Percentiles rank a stretch among this genome's conserved stretches.
Conservation (phyloP, 2,113 vertebrate genomes). For the Boulengeromyrus knoepffleri region DNA sequence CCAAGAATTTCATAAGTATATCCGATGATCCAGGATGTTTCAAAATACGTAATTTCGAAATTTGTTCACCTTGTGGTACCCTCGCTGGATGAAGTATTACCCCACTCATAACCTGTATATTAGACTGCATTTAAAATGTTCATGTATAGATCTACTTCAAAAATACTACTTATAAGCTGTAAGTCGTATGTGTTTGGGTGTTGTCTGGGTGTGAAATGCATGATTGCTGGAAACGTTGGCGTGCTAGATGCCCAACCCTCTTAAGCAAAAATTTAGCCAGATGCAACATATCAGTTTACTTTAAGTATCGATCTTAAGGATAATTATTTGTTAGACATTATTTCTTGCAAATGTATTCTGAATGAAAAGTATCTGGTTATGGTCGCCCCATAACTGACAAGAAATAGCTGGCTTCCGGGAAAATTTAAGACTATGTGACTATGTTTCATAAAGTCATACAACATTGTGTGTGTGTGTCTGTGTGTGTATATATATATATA, state of each 20-base stretch:
- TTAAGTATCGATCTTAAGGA: background rate
- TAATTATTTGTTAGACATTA: background rate
- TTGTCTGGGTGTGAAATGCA: background rate
- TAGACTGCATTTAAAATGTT: background rate
- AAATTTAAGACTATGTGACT: background rate
- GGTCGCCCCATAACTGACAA: background rate
- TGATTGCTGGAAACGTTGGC: background rate
- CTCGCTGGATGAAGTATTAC: background rate
- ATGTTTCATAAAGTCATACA: background rate
- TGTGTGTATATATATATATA: too few species aligned
- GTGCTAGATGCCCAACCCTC: background rate
- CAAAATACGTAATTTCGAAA: background rate
- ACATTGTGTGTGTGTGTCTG: background rate
- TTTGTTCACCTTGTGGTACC: background rate
- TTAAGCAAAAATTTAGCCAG: background rate
- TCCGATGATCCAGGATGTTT: background rate
- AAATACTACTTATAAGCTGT: background rate
- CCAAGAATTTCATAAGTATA: background rate
- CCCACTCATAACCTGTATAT: background rate
- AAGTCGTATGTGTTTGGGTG: background rate
- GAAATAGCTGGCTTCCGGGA: background rate
- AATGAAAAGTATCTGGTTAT: background rate
- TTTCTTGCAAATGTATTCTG: background rate
- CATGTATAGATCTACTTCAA: background rate
- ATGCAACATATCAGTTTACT: background rate